Evolutionary conservation across 2,113 vertebrate genomes (phyloP), one percentile per base, ranked within the genome.

Genomic region (Gallinago media): DNA sequence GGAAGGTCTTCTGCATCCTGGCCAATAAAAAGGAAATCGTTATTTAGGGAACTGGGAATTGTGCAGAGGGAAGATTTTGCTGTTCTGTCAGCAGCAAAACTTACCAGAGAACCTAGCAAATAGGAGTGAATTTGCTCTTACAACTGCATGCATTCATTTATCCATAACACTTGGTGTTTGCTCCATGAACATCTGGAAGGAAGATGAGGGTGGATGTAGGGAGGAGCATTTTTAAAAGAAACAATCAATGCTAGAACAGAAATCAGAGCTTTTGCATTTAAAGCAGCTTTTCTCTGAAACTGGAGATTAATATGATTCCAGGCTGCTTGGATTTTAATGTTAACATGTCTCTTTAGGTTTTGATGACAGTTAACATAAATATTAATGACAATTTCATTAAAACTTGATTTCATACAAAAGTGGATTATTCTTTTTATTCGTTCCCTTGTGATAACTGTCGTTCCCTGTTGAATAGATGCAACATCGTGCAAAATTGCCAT

Each of bases 111-210:
- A 93, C 29, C 62, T 82, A 86, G 58, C 58, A 83, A 96, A 79
- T 59, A 80, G 68, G 91, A 92, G 52, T 79, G 74, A 90, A n/a
- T 96, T 95, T 96, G 70, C 54, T 56, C 63, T 94, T 87, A 89
- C 31, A 93, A 85, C 58, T 97, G 40, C 47, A 63, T 84, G 34
- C 54, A 67, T 88, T 83, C 44, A 96, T 97, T 97, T 95, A 93
- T 78, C 62, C 4, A n/a, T 87, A 76, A 74, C 34, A 58, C 55
- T 97, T n/a, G 8, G 11, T 91, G 81, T 93, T 97, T 97, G 85
- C 71, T 95, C 59, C 72, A 22, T 94, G 94, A 97, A 97, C 94
- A 97, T 98, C 96, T 98, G 97, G 92, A 97, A 92, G 52, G 91
- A 97, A 97, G 92, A 97, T 94, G 92, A 91, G 84, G 65, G 76